Conservation (phyloP, 2,113 vertebrate genomes). For the Trichechus manatus region DNA sequence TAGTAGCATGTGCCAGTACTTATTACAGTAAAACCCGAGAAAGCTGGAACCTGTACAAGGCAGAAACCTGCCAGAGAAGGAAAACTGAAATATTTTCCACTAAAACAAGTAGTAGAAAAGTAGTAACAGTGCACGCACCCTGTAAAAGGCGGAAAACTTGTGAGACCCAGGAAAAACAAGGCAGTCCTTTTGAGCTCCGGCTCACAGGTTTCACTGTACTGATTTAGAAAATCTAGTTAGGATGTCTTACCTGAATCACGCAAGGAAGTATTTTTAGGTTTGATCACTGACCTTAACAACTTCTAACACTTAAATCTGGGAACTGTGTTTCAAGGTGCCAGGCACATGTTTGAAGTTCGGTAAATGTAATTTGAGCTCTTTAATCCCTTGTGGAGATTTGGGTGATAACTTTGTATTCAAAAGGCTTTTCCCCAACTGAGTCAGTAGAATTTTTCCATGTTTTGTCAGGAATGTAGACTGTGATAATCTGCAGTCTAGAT, state of each 20-base stretch:
- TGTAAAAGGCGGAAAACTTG: not conserved
- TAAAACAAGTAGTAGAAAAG: not conserved
- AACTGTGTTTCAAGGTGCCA: constrained; percentile 35
- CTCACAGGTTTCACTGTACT: not conserved
- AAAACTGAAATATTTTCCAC: not conserved
- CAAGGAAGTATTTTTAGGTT: constrained; percentile 39
- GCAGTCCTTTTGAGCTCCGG: not conserved
- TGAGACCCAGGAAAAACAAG: not conserved
- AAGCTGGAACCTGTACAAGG: not conserved
- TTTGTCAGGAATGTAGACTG: constrained; percentile 4
- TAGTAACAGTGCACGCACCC: not conserved
- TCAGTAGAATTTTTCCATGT: not conserved
- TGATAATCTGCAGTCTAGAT: not conserved
- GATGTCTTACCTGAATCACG: not conserved
- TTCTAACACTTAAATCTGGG: constrained; percentile 22
- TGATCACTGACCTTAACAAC: constrained; percentile 36
- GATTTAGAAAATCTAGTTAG: constrained; percentile 16
- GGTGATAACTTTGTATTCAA: not conserved
- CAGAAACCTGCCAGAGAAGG: not conserved
- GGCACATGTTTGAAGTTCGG: constrained; percentile 40
- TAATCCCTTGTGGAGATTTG: not conserved
- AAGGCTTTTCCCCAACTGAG: constrained; percentile 9
- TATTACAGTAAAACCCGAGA: not conserved
- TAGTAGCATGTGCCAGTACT: not conserved
- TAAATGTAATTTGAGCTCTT: constrained; percentile 45